phyloP scores from a whole-genome alignment of 2,888 invertebrate species.

The Drosophila paranaensis region DNA sequence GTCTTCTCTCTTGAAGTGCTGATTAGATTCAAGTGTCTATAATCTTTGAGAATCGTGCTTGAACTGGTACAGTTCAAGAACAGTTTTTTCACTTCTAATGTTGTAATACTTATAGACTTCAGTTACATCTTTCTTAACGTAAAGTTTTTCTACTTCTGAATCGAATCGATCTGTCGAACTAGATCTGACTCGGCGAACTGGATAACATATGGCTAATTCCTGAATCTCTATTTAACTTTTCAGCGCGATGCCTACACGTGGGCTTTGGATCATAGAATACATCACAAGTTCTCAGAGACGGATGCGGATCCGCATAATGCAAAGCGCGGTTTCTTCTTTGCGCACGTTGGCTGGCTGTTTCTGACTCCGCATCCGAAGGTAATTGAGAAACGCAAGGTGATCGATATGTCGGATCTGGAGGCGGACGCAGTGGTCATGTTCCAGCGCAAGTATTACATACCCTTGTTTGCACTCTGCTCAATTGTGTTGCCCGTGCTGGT shows the following conservation, averaged over 20 bases:
- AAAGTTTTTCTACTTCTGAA: too few relatives aligned
- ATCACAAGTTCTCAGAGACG: conserved; percentile 95
- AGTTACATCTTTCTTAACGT: too few relatives aligned
- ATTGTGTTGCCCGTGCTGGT: conserved; percentile 90
- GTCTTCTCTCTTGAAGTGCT: not conserved
- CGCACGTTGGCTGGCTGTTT: conserved; percentile 97
- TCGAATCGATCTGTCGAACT: too few relatives aligned
- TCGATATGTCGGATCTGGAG: conserved; percentile 90
- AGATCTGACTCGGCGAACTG: too few relatives aligned
- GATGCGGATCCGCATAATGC: conserved; percentile 91
- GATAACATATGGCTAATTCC: too few relatives aligned
- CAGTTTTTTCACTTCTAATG: not conserved
- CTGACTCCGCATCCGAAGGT: conserved; percentile 93
- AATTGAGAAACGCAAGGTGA: conserved; percentile 88
- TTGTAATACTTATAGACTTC: too few relatives aligned
- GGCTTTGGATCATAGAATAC: conserved; percentile 94
- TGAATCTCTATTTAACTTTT: not conserved
- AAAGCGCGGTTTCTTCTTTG: conserved; percentile 94
- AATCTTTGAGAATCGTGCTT: not conserved
- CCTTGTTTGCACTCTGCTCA: conserved; percentile 89
- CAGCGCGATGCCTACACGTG: conserved; percentile 93
- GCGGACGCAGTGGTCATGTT: conserved; percentile 91
- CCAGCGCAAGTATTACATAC: conserved; percentile 91
- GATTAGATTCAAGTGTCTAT: not conserved
- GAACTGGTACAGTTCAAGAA: not conserved